phyloP scores from a whole-genome alignment of 2,888 invertebrate genomes.

The Theretra japonica region DNA sequence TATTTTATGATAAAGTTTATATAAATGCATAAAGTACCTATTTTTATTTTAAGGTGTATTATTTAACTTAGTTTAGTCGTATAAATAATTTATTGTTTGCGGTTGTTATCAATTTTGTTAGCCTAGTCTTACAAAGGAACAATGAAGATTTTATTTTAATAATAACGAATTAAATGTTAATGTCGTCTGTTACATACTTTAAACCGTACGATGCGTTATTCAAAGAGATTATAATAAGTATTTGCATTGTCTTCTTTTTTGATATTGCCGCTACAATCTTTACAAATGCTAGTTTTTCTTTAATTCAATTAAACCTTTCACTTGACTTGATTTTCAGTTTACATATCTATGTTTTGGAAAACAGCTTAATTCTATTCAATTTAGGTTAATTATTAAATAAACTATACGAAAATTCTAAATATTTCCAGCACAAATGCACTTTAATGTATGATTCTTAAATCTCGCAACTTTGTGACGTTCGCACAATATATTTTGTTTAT shows the following conservation, averaged over 20 bases:
- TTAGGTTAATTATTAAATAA: not conserved
- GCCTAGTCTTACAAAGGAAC: constrained; percentile 56
- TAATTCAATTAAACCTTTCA: not conserved
- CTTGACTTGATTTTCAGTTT: not conserved
- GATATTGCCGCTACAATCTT: not conserved
- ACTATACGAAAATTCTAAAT: too few relatives aligned
- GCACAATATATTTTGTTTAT: not conserved
- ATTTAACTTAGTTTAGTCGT: constrained; percentile 42
- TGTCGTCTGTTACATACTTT: constrained; percentile 32
- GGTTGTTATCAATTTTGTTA: constrained; percentile 53
- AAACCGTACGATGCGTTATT: not conserved
- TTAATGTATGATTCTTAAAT: not conserved
- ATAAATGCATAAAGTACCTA: constrained; percentile 31
- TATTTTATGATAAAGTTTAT: constrained; percentile 7
- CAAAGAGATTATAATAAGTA: constrained; percentile 9
- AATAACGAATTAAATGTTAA: constrained; percentile 43
- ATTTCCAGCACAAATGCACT: not conserved
- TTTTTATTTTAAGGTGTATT: constrained; percentile 42
- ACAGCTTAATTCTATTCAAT: not conserved
- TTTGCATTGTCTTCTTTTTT: not conserved
- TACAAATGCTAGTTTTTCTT: not conserved
- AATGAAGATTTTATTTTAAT: constrained; percentile 45
- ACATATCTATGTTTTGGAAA: too few relatives aligned
- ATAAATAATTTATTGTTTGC: constrained; percentile 49
- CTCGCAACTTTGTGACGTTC: not conserved